Conservation (phyloP, 1,140 invertebrate species). For the Glossosoma conforme region DNA sequence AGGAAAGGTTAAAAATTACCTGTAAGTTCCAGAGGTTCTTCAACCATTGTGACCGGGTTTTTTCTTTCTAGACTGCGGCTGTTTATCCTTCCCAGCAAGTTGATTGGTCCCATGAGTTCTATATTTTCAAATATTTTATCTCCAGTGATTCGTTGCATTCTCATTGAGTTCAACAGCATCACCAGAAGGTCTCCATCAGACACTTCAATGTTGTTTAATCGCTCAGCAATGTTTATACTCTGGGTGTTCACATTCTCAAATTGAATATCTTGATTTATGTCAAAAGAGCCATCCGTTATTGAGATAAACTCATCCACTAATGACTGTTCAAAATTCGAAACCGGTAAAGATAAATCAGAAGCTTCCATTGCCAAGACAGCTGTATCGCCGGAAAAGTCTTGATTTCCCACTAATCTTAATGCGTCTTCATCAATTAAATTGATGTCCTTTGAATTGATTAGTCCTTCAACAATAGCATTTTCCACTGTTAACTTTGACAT, state of each 20-base stretch:
- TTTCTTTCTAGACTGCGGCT: constrained; percentile 33
- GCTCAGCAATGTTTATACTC: constrained; percentile 30
- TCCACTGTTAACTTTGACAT: constrained; percentile 16
- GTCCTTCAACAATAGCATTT: constrained; percentile 28
- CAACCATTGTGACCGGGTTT: constrained; percentile 35
- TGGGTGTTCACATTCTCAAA: constrained; percentile 33
- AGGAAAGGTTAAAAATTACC: constrained; percentile 33
- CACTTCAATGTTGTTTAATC: constrained; percentile 35
- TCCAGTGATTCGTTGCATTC: constrained; percentile 34
- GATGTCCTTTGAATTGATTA: constrained; percentile 36
- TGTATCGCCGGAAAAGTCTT: constrained; percentile 14
- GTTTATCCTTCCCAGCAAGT: constrained; percentile 35
- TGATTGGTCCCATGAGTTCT: constrained; percentile 35
- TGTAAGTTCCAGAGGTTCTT: constrained; percentile 28
- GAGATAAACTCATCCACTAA: constrained; percentile 25
- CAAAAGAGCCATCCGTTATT: constrained; percentile 30
- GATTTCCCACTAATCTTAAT: constrained; percentile 17
- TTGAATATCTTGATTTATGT: constrained; percentile 34
- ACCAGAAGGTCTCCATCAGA: constrained; percentile 33
- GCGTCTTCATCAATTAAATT: constrained; percentile 23
- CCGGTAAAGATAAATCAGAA: constrained; percentile 5
- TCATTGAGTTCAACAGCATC: constrained; percentile 32
- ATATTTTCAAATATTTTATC: constrained; percentile 37
- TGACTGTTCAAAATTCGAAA: background rate
- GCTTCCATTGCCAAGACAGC: constrained; percentile 10